Conservation (phyloP, 2,797 vertebrate species). For the Coccyzus lansbergi region DNA sequence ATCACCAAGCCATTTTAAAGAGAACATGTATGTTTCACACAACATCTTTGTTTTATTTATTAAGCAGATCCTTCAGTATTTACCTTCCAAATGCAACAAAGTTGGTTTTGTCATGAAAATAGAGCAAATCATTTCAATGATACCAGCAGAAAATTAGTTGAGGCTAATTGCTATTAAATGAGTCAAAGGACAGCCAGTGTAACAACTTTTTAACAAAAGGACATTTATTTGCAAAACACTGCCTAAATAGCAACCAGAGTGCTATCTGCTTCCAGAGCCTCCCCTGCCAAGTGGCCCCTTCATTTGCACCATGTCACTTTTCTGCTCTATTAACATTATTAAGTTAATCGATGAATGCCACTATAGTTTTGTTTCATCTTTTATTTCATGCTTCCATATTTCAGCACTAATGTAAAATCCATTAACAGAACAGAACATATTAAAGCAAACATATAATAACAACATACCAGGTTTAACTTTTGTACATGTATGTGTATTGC, state of each 20-base stretch:
- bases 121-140: not conserved
- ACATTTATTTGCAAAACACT: constrained; percentile 7
- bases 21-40: not conserved
- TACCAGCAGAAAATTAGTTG: not conserved
- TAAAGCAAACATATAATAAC: not conserved
- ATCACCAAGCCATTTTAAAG: not conserved
- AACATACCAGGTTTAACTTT: not conserved
- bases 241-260: not conserved
- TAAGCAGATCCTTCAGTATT: not conserved
- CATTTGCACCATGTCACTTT: not conserved
- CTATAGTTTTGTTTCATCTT: not conserved
- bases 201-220: not conserved
- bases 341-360: not conserved
- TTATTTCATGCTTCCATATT: not conserved
- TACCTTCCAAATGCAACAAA: not conserved
- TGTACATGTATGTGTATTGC: not conserved
- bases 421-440: not conserved
- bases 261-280: not conserved
- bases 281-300: not conserved
- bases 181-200: not conserved
- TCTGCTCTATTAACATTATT: not conserved
- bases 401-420: constrained; percentile 1
- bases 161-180: not conserved
- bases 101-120: not conserved
- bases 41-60: not conserved